phyloP scores from a whole-genome alignment of 2,888 invertebrate species.

The Disparrhopalites patrizii region DNA sequence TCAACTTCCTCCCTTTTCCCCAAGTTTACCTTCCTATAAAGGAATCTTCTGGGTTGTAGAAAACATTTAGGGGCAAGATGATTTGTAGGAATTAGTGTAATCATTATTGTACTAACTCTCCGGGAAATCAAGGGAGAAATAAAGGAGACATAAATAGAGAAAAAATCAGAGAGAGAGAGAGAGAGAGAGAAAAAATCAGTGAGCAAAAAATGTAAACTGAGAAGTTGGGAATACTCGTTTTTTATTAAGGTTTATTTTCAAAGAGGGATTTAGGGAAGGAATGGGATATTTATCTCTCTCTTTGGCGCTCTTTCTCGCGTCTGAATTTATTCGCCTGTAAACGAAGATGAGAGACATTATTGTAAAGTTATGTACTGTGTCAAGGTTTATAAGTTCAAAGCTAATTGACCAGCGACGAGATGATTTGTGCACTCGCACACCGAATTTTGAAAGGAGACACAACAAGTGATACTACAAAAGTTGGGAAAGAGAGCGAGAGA shows the following conservation, averaged over 20 bases:
- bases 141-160: too few relatives aligned
- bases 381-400: slow-evolving; percentile 6
- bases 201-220: too few relatives aligned
- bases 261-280: too few relatives aligned
- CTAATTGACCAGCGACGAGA: slow-evolving; percentile 25
- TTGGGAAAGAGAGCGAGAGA: background rate
- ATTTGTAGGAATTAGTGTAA: background rate
- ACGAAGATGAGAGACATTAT: background rate
- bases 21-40: background rate
- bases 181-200: background rate
- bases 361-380: slow-evolving; percentile 10
- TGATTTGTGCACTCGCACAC: slow-evolving; percentile 23
- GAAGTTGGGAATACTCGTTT: too few relatives aligned
- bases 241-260: too few relatives aligned
- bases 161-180: too few relatives aligned
- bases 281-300: too few relatives aligned
- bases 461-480: background rate
- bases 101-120: background rate
- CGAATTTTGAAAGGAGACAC: background rate
- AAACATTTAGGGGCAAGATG: background rate
- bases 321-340: background rate
- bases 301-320: too few relatives aligned
- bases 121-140: background rate
- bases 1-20: background rate
- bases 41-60: background rate